A percentile compares a stretch with the other conserved stretches of the same genome.
phyloP scores from a whole-genome alignment of 2,888 invertebrate genomes.

The Eupeodes latifasciatus region DNA sequence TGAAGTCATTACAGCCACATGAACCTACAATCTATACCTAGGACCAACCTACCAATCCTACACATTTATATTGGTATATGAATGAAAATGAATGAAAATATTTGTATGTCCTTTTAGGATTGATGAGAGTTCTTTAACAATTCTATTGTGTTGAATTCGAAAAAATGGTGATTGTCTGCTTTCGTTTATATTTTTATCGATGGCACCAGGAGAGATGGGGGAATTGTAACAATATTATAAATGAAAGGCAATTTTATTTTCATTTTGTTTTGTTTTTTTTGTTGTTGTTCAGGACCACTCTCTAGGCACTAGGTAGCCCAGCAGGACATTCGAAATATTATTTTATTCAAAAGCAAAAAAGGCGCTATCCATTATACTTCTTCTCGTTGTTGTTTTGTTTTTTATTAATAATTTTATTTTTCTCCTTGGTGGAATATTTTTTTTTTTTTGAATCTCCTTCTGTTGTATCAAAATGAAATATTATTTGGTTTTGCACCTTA shows the following conservation, averaged over 20 bases:
- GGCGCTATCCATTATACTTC: slow-evolving; percentile 17
- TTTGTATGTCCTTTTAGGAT: slow-evolving; percentile 47
- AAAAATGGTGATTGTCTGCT: slow-evolving; percentile 38
- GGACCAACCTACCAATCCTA: not conserved
- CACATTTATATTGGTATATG: not conserved
- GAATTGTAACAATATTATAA: slow-evolving; percentile 24
- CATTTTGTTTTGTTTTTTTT: not conserved
- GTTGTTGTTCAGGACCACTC: not conserved
- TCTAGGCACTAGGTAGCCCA: not conserved
- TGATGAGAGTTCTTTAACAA: slow-evolving; percentile 51
- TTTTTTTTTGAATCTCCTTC: slow-evolving; percentile 12
- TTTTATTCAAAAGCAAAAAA: slow-evolving; percentile 34
- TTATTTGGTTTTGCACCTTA: slow-evolving; percentile 25
- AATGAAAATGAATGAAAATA: slow-evolving; percentile 9
- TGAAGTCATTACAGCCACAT: slow-evolving; percentile 52
- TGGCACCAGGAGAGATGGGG: not conserved
- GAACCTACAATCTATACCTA: not conserved
- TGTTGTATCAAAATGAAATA: slow-evolving; percentile 23
- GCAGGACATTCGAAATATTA: slow-evolving; percentile 52
- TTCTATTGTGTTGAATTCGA: slow-evolving; percentile 57
- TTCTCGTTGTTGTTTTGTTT: not conserved
- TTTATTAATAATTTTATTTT: not conserved
- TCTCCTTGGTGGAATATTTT: slow-evolving; percentile 17
- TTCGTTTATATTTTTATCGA: slow-evolving; percentile 20
- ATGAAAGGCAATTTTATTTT: slow-evolving; percentile 19